Conservation (phyloP, 2,797 vertebrate species). For the Gymnodraco acuticeps region DNA sequence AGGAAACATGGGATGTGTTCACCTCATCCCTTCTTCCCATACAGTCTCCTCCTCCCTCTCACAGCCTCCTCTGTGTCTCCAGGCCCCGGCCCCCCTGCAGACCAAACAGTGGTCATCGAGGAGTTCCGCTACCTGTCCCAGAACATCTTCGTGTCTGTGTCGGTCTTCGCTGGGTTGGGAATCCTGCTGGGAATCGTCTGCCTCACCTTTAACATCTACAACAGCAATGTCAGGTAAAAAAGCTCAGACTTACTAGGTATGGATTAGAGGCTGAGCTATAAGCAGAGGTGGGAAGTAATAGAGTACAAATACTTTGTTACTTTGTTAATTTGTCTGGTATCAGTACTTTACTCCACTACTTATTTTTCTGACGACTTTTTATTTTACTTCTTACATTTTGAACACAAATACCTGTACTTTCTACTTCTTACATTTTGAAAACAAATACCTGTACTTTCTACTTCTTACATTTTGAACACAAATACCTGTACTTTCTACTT, state of each 20-base stretch:
- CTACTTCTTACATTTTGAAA: too few relatives aligned
- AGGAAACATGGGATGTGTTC: slow-evolving; percentile 8
- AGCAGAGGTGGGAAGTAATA: too few relatives aligned
- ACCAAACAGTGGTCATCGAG: slow-evolving; percentile 93
- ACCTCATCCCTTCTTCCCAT: not conserved
- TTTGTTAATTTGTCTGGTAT: too few relatives aligned
- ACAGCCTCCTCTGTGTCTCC: slow-evolving; percentile 2
- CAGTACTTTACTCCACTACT: too few relatives aligned
- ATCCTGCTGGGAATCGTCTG: slow-evolving; percentile 93
- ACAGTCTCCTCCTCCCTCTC: not conserved
- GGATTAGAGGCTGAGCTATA: not conserved
- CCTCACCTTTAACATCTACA: slow-evolving; percentile 96
- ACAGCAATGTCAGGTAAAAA: slow-evolving; percentile 91
- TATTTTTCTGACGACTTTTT: too few relatives aligned
- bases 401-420: too few relatives aligned
- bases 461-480: too few relatives aligned
- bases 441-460: too few relatives aligned
- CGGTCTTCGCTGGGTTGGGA: slow-evolving; percentile 91
- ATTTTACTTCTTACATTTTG: too few relatives aligned
- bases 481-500: too few relatives aligned
- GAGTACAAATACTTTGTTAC: too few relatives aligned
- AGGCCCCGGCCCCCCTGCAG: slow-evolving; percentile 90
- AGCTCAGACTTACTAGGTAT: not conserved
- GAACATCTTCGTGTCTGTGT: slow-evolving; percentile 93
- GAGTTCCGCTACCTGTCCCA: slow-evolving; percentile 94